Evolutionary conservation across 2,113 vertebrate species (phyloP), one percentile per base, ranked within the genome.

Genomic region (Tenebrosternarchus preto): DNA sequence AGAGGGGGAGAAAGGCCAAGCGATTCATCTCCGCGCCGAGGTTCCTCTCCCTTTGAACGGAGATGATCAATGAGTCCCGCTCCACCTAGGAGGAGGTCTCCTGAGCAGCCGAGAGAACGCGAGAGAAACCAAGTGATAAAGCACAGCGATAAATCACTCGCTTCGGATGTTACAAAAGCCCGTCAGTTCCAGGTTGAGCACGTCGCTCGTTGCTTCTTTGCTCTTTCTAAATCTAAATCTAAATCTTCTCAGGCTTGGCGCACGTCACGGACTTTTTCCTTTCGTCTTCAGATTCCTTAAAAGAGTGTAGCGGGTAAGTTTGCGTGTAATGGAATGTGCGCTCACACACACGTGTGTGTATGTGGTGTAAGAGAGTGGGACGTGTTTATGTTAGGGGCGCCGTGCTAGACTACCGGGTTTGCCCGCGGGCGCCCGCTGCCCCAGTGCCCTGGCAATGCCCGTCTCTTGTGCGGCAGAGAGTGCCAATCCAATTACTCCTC

Each of bases 1-100:
- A 77, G 64, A 82, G 22, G 74, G n/a, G 50, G 63, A 68, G 50
- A 59, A 80, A 74, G 66, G 71, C 72, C 71, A 74, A 80, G 70
- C 8, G 60, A 80, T 80, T 80, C 72, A 80, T 80, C 79, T 80
- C 50, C 1, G 7, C 50, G 57, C n/a, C 19, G 20, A 80, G 71
- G 50, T 68, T 43, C 71, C 8, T 55, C 50, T 56, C 50, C 33
- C 56, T 75, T 57, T 74, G 72, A 59, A 74, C 43, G 12, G 50
- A 68, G 61, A 29, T 74, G 50, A 80, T 80, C 79, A 75, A 68
- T 80, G 61, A 39, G 0, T 31, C 6, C 36, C 24, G 61, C 8
- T 59, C 73, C 50, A 70, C 50, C 46, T 6, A 20, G 59, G 79
- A 68, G 31, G 33, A n/a, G 64, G 46, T 29, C 15, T 7, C 25